These are phyloP conservation scores for Drosophila mettleri DNA, from an alignment of 2,888 invertebrate genomes.

Conservation along the genomic window DNA sequence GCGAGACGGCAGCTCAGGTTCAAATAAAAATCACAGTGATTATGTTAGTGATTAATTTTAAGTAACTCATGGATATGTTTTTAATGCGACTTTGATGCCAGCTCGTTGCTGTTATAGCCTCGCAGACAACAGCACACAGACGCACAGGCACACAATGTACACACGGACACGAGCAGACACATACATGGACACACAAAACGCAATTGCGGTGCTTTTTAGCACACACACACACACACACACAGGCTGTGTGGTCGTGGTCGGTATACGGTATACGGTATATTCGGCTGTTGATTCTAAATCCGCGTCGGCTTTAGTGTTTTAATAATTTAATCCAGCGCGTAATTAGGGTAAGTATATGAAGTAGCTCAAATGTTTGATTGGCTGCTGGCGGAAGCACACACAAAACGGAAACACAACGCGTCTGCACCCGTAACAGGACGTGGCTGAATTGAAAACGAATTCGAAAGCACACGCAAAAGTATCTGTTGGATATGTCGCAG, in stretches of 20 bases:
- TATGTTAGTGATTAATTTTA: constrained; percentile 81
- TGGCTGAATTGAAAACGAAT: constrained; percentile 82
- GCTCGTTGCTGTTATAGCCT: constrained; percentile 55
- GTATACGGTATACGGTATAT: constrained; percentile 21
- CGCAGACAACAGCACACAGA: constrained; percentile 21
- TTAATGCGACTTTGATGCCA: constrained; percentile 74
- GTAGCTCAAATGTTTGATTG: constrained; percentile 52
- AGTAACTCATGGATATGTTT: constrained; percentile 81
- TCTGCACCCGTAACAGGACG: constrained; percentile 82
- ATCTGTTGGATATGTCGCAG: constrained; percentile 71
- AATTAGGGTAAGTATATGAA: constrained; percentile 81
- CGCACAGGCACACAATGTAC: constrained; percentile 20
- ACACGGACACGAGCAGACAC: constrained; percentile 20
- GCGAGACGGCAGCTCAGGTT: constrained; percentile 43
- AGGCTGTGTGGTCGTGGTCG: constrained; percentile 28
- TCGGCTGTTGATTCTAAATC: constrained; percentile 73
- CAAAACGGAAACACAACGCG: constrained; percentile 82
- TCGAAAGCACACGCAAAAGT: constrained; percentile 75
- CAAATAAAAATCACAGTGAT: constrained; percentile 79
- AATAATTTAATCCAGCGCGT: constrained; percentile 84
- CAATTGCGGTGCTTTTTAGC: constrained; percentile 35
- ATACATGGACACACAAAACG: constrained; percentile 27
- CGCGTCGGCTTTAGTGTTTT: constrained; percentile 81
- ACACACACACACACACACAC: constrained; percentile 19
- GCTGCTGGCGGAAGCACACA: constrained; percentile 52